Evolutionary conservation across 2,888 invertebrate species (phyloP), one percentile per base, ranked within the genome.

Genomic region (Eupithecia vulgata): DNA sequence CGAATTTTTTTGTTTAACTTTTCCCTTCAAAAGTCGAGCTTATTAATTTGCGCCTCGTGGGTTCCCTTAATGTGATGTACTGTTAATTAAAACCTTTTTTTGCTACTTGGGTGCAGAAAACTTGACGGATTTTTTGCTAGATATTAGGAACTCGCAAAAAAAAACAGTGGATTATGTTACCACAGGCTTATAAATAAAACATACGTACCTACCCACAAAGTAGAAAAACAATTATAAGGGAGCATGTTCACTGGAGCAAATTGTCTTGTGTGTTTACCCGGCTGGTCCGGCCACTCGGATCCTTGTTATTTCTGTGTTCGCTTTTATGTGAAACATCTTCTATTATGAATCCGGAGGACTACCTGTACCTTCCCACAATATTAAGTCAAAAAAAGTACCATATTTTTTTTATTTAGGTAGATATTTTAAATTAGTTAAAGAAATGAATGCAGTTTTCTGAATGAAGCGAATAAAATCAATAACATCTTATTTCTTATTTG

Each of bases 31-130:
- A 77, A 77, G 72, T 72, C 69, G 57, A 68, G 78, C 78, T 76
- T 80, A 78, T 80, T 80, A 81, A 81, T 81, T 80, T 76, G 71
- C 76, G 74, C 73, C 76, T 77, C 79, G 74, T 69, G 79, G 80
- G 76, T 76, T 69, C 74, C 70, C 76, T 79, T 80, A 78, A 78
- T 80, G 73, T 73, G 67, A 70, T 74, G 79, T 77, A 75, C 76
- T 78, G 76, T 78, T 80, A 78, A 80, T 80, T 80, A 80, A 80
- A 77, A 79, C 75, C 71, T 78, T 78, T 65, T 77, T 80, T 77
- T 78, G 74, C 57, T 68, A 74, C 76, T 80, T 79, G 76, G 66
- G 73, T 76, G 74, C 57, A 73, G 72, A 59, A 74, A 78, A 78
- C 72, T 77, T 77, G 73, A 57, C 12, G 25, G 25, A 25, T 57